Evolutionary conservation across 1,140 invertebrate genomes (phyloP).

Genomic region (Formica exsecta): DNA sequence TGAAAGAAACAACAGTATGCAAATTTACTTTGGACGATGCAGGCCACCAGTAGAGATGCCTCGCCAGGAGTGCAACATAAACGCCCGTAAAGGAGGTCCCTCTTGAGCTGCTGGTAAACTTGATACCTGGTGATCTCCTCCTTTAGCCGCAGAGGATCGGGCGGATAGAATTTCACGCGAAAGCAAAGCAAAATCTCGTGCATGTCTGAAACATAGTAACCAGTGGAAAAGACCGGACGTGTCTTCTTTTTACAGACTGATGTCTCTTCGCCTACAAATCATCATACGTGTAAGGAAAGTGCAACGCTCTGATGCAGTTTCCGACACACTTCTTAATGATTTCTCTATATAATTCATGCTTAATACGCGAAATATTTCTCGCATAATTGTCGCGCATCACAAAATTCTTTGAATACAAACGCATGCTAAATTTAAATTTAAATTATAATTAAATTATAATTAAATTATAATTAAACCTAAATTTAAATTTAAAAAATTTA

Average conservation of each 20-base stretch:
- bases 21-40: conserved; percentile 96
- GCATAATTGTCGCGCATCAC: neutral
- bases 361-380: neutral
- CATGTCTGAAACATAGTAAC: conserved; percentile 89
- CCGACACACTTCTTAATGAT: neutral
- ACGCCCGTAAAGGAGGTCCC: conserved; percentile 97
- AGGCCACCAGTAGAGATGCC: conserved; percentile 95
- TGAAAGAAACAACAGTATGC: neutral
- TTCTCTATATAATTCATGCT: neutral
- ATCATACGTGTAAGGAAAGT: neutral
- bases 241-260: neutral
- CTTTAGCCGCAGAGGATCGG: conserved; percentile 94
- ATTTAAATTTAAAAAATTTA: no score
- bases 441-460: no score
- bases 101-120: conserved; percentile 96
- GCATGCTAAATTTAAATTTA: neutral
- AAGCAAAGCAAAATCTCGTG: conserved; percentile 96
- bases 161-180: conserved; percentile 97
- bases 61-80: conserved; percentile 96
- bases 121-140: conserved; percentile 96
- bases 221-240: conserved; percentile 14
- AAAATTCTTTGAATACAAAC: neutral
- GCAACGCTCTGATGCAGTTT: neutral
- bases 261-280: neutral
- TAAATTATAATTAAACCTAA: no score